Conservation (phyloP, 2,113 vertebrate species). For the Otis tarda region DNA sequence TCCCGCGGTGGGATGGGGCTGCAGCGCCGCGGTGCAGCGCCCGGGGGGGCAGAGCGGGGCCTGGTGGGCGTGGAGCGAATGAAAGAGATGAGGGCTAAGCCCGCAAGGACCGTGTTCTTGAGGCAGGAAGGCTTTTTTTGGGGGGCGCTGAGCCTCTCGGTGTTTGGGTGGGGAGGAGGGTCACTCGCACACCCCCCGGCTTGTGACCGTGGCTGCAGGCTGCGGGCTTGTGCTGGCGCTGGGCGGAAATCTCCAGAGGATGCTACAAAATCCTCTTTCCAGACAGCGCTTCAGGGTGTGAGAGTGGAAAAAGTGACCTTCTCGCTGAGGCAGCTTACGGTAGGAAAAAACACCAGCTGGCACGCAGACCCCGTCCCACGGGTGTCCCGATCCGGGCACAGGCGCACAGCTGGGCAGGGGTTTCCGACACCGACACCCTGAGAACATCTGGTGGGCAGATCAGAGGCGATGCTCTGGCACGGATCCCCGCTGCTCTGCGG, state of each 20-base stretch:
- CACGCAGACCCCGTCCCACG: background rate
- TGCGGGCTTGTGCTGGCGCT: background rate
- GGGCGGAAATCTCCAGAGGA: background rate
- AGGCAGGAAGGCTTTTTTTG: background rate
- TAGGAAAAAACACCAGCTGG: background rate
- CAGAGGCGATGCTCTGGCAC: accelerated
- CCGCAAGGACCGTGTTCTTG: accelerated
- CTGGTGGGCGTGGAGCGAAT: background rate
- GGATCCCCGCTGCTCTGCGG: no score
- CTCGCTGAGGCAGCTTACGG: background rate
- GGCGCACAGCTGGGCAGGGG: background rate
- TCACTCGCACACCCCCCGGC: accelerated
- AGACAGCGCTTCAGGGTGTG: accelerated
- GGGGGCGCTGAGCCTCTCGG: no score
- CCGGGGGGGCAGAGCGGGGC: background rate
- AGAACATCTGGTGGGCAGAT: background rate
- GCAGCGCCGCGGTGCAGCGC: background rate
- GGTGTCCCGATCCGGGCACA: accelerated
- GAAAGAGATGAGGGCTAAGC: background rate
- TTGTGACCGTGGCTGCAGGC: accelerated
- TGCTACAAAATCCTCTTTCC: background rate
- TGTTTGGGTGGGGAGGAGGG: background rate
- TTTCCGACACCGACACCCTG: background rate
- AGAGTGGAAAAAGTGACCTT: background rate
- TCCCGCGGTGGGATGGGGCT: no score